Conservation (phyloP, 1,140 invertebrate species). For the Halesus radiatus region DNA sequence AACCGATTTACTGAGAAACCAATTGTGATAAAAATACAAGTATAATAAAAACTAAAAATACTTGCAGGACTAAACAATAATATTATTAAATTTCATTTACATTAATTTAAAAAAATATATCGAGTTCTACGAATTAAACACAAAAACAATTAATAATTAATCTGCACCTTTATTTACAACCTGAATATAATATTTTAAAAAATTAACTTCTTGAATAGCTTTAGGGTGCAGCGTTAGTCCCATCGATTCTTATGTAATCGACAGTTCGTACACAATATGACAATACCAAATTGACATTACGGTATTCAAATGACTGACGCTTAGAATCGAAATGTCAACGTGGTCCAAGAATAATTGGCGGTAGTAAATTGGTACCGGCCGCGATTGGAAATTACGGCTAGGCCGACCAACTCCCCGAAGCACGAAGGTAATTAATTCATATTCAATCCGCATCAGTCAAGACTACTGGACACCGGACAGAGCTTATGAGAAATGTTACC, state of each 20-base stretch:
- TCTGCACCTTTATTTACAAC: no score
- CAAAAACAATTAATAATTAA: no score
- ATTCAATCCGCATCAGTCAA: constrained; percentile 12
- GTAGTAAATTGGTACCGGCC: constrained; percentile 26
- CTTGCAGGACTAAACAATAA: no score
- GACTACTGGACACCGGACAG: neutral
- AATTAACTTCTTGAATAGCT: no score
- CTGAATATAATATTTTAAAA: no score
- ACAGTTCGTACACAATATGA: neutral
- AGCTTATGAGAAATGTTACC: neutral
- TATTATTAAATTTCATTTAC: no score
- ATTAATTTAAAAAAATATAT: no score
- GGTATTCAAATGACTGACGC: constrained; percentile 19
- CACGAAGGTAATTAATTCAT: constrained; percentile 25
- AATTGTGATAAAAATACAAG: no score
- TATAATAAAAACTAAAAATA: no score
- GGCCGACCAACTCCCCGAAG: neutral
- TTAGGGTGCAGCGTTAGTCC: no score
- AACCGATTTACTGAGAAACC: no score
- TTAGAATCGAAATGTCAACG: constrained; percentile 29
- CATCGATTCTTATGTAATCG: neutral
- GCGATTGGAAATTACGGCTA: neutral
- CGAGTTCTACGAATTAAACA: no score
- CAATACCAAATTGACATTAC: constrained; percentile 36
- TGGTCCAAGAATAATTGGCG: constrained; percentile 10